Evolutionary conservation across 2,113 vertebrate genomes (phyloP), one percentile per base, ranked within the genome.

Genomic region (Zosterops borbonicus): DNA sequence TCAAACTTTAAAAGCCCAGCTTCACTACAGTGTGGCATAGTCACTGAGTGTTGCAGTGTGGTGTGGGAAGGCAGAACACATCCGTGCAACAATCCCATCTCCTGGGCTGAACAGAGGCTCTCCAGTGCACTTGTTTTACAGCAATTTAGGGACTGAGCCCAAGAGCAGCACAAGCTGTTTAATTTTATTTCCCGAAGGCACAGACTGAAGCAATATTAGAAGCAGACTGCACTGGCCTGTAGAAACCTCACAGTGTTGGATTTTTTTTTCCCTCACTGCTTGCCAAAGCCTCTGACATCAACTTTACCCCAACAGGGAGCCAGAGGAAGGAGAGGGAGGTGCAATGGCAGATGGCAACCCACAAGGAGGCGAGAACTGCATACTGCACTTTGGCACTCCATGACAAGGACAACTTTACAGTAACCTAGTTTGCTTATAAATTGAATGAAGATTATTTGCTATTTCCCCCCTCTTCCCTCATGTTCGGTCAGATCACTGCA

Each of bases 381-480:
- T 64, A 9, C 92, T 89, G 93, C 92, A 94, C 90, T 93, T 94
- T 96, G 96, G 95, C 94, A 96, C 69, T 75, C 24, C 0, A 12
- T 87, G 86, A 83, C 83, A 81, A 90, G 92, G 94, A 94, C 83
- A 92, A 89, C 86, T 92, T 95, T 75, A 84, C 79, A 73, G 83
- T 90, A 96, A 92, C 92, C 95, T 92, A 96, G 52, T 96, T 97
- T 96, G 64, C 73, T 88, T 87, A 90, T 64, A 94, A 90, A 93
- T 56, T 71, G 83, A 71, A 81, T 39, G 71, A 84, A 37, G 49
- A 58, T 85, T 86, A 50, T 81, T 81, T 81, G 71, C 52, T 35
- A 41, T 62, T 25, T 1, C 5, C 1, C 2, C 15, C 2, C 1
- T 2, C 4, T 5, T 1, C 9, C 18, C 14, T 7, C 16, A 18